Base-by-base conservation (phyloP, 2,888 invertebrate species). In the Muschampia plurimacula region DNA sequence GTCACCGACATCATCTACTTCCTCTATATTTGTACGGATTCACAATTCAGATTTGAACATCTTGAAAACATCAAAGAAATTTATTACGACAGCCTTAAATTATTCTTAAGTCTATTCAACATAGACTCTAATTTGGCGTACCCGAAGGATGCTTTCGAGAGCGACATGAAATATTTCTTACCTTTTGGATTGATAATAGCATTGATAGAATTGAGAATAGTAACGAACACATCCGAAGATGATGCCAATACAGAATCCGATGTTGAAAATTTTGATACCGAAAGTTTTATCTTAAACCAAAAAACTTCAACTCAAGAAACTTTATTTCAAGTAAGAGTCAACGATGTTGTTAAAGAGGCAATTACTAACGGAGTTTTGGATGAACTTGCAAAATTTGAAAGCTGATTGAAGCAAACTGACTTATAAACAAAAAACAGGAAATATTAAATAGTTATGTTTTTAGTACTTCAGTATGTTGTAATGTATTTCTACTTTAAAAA, bases 1-100 rank as follows among this genome's bases (percentile, higher is more conserved):
- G 81, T 84, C 0, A 90, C 87, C 0, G 93, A 92, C 67, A 82
- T 93, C 0, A 77, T 90, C 13, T 86, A 89, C 73, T 92, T 93
- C 49, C 65, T 91, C 49, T 92, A 86, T 69, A 78, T 91, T 2
- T 86, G 89, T 69, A 92, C 92, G 0, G 87, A 89, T 41, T 86
- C 90, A 1, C 75, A 80, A 74, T 92, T 91, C 75, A 86, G 93
- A 86, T 81, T 80, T 72, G 76, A 86, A 74, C 75, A 90, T 76
- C 83, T 89, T 2, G 77, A 84, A 44, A 77, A 82, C 1, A 78
- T 92, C 2, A 83, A 85, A 78, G 76, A 77, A 2, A 78, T 79
- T 7, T 93, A 93, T 74, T 89, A 91, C 59, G 80, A 86, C 15
- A 88, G 82, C 49, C 74, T 93, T 7, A 83, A 80, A 76, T 75